phyloP scores from a whole-genome alignment of 2,888 invertebrate species.

The Drosophila flavopinicola region DNA sequence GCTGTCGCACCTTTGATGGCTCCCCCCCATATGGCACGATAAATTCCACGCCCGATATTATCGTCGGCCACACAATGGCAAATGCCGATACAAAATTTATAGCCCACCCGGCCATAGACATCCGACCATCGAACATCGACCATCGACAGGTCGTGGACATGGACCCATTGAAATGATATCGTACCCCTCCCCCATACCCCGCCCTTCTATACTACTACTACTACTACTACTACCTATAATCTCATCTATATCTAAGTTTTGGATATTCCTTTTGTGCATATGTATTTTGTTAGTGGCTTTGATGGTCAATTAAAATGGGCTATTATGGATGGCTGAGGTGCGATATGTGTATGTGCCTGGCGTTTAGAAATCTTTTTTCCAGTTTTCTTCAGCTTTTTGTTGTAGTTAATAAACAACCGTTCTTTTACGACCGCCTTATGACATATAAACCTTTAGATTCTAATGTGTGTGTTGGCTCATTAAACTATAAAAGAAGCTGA shows the following conservation, averaged over 20 bases:
- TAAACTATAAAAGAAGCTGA: constrained; percentile 68
- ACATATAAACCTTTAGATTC: constrained; percentile 51
- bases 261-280: constrained; percentile 18
- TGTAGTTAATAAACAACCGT: constrained; percentile 66
- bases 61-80: constrained; percentile 76
- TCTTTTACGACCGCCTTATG: constrained; percentile 63
- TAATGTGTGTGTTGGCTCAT: constrained; percentile 49
- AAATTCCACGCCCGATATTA: constrained; percentile 75
- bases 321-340: constrained; percentile 66
- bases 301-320: constrained; percentile 78
- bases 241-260: constrained; percentile 33
- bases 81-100: constrained; percentile 77
- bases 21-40: constrained; percentile 69
- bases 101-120: constrained; percentile 59
- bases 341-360: constrained; percentile 62
- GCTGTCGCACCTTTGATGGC: constrained; percentile 39
- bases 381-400: constrained; percentile 3
- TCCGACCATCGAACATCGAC: not conserved
- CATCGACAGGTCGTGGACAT: constrained; percentile 43
- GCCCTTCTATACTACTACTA: too few relatives aligned
- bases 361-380: constrained; percentile 69
- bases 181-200: constrained; percentile 4
- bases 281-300: constrained; percentile 32
- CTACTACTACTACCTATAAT: too few relatives aligned
- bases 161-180: constrained; percentile 74